These are phyloP conservation scores for Cephus pulcher DNA, from an alignment of 2,888 invertebrate species.

Conservation along the genomic window DNA sequence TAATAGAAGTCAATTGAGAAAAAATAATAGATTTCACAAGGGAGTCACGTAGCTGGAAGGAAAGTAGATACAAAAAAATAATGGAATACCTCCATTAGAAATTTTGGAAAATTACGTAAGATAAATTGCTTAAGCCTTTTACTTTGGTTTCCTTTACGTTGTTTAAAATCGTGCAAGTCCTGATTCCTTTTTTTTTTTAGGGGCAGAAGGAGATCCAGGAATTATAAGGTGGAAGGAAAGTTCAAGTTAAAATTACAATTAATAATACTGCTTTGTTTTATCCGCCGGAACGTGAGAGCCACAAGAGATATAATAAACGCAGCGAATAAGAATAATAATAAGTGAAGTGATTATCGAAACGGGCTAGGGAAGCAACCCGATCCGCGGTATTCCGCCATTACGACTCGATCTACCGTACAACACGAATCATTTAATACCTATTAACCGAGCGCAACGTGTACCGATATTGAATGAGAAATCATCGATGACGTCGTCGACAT, in stretches of 20 bases:
- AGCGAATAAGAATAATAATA: not conserved
- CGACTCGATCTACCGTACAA: constrained; percentile 5
- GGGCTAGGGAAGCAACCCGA: not conserved
- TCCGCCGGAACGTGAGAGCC: constrained; percentile 13
- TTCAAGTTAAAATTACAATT: constrained; percentile 42
- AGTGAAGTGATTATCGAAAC: not conserved
- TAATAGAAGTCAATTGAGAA: not conserved
- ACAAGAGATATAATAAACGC: not conserved
- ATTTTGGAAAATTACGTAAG: no score
- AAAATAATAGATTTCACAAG: not conserved
- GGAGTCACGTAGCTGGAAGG: no score
- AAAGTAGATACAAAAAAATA: no score
- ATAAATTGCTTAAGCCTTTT: not conserved
- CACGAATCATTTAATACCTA: constrained; percentile 1
- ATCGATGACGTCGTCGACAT: constrained; percentile 5
- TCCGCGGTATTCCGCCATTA: not conserved
- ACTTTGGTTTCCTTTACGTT: not conserved
- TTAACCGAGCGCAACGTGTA: not conserved
- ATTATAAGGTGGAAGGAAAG: not conserved
- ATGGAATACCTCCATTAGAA: no score
- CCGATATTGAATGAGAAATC: not conserved
- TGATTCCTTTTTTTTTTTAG: constrained; percentile 5
- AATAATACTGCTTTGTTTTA: constrained; percentile 52
- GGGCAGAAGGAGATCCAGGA: constrained; percentile 10
- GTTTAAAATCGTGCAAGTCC: not conserved